These are phyloP conservation scores for Lacerta agilis DNA, from an alignment of 2,797 vertebrate genomes.

Conservation along the genomic window DNA sequence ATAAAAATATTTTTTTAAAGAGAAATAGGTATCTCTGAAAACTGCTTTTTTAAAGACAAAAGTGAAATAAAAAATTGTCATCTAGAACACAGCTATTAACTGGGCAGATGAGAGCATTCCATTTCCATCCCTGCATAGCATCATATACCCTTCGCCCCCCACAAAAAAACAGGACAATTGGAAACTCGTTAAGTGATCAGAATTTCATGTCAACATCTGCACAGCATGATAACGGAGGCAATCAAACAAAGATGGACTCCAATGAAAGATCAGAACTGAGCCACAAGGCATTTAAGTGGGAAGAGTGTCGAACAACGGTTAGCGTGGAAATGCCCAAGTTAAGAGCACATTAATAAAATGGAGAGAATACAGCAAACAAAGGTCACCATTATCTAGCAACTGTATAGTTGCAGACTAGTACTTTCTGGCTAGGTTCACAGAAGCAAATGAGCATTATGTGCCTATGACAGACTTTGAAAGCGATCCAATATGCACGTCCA, in stretches of 20 bases:
- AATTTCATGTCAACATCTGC: neutral
- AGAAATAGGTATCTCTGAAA: neutral
- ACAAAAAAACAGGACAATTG: neutral
- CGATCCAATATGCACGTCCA: neutral
- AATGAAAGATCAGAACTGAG: slow-evolving; percentile 10
- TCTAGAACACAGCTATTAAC: neutral
- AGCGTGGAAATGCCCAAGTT: neutral
- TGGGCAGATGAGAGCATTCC: neutral
- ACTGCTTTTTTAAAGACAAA: neutral
- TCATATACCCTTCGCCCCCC: neutral
- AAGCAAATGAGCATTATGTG: neutral
- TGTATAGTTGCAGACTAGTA: neutral
- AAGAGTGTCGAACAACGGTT: neutral
- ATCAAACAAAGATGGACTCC: neutral
- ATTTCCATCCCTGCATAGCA: neutral
- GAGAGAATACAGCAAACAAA: neutral
- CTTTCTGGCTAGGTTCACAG: neutral
- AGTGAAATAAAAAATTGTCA: neutral
- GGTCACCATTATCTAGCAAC: neutral
- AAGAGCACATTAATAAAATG: neutral
- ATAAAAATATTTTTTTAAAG: too few relatives aligned
- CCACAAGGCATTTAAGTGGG: neutral
- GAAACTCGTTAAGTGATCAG: neutral
- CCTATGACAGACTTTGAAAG: neutral
- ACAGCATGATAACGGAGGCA: neutral